phyloP scores from a whole-genome alignment of 2,888 invertebrate genomes.

The Proisotoma minuta region DNA sequence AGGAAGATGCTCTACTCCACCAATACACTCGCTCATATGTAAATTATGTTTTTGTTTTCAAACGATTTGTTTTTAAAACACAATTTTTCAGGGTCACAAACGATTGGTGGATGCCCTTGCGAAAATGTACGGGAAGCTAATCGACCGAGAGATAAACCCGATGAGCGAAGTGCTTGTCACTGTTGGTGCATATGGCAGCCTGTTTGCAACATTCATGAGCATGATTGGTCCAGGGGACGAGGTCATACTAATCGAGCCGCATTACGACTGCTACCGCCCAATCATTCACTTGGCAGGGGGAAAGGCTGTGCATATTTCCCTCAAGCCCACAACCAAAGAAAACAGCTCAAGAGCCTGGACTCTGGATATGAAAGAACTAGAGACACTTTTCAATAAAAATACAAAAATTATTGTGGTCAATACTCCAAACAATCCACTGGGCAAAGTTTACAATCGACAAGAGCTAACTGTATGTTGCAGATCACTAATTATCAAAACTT shows the following conservation, averaged over 20 bases:
- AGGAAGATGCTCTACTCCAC: constrained; percentile 12
- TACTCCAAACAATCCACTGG: constrained; percentile 95
- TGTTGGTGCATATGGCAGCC: constrained; percentile 82
- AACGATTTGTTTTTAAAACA: not conserved
- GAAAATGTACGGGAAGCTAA: constrained; percentile 74
- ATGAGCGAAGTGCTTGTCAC: constrained; percentile 81
- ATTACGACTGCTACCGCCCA: constrained; percentile 95
- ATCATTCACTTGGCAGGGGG: constrained; percentile 89
- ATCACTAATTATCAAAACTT: not conserved
- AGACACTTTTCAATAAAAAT: constrained; percentile 71
- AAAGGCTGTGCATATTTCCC: constrained; percentile 75
- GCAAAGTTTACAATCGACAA: constrained; percentile 73
- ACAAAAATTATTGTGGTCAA: constrained; percentile 93
- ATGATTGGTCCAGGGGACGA: constrained; percentile 70
- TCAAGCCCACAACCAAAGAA: constrained; percentile 63
- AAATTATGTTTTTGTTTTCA: not conserved
- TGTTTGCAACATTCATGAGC: constrained; percentile 79
- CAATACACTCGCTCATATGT: constrained; percentile 25
- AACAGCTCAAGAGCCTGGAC: constrained; percentile 77
- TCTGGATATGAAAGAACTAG: constrained; percentile 75
- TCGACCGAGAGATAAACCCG: constrained; percentile 71
- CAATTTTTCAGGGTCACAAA: constrained; percentile 73
- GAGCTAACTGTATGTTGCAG: constrained; percentile 55
- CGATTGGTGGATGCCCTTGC: constrained; percentile 76
- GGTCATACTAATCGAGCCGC: constrained; percentile 93